Conservation (phyloP, 2,113 vertebrate genomes). For the Pseudorasbora parva region DNA sequence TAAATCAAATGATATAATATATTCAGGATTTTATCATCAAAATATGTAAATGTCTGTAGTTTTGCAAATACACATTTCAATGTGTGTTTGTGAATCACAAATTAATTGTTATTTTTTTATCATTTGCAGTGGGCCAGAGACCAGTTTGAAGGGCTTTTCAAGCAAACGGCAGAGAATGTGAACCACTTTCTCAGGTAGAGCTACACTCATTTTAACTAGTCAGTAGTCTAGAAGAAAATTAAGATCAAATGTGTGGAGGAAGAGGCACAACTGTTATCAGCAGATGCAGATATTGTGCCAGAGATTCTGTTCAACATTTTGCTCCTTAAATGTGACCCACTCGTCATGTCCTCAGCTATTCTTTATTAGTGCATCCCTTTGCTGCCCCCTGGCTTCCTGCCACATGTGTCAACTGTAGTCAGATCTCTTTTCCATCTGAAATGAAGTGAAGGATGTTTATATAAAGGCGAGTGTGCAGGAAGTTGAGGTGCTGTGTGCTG, state of each 20-base stretch:
- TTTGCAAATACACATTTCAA: neutral
- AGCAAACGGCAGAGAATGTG: constrained; percentile 73
- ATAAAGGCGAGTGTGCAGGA: constrained; percentile 32
- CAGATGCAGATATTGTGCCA: neutral
- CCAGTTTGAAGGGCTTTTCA: constrained; percentile 80
- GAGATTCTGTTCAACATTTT: neutral
- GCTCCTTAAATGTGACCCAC: neutral
- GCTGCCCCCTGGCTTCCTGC: constrained; percentile 53
- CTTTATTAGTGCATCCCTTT: neutral
- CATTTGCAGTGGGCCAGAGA: constrained; percentile 79
- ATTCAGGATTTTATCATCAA: neutral
- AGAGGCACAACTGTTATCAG: neutral
- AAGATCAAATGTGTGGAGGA: neutral
- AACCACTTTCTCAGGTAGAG: constrained; percentile 74
- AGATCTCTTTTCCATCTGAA: constrained; percentile 27
- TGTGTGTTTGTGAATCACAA: neutral
- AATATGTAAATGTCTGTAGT: too few relatives aligned
- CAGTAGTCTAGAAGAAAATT: neutral
- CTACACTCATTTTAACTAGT: neutral
- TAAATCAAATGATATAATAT: neutral
- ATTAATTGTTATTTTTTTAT: neutral
- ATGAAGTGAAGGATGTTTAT: constrained; percentile 32
- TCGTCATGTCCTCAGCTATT: constrained; percentile 15
- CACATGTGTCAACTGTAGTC: constrained; percentile 17
- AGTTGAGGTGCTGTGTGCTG: constrained; percentile 44